Evolutionary conservation across 2,797 vertebrate species (phyloP).

Genomic region (Pantherophis vulpinus): DNA sequence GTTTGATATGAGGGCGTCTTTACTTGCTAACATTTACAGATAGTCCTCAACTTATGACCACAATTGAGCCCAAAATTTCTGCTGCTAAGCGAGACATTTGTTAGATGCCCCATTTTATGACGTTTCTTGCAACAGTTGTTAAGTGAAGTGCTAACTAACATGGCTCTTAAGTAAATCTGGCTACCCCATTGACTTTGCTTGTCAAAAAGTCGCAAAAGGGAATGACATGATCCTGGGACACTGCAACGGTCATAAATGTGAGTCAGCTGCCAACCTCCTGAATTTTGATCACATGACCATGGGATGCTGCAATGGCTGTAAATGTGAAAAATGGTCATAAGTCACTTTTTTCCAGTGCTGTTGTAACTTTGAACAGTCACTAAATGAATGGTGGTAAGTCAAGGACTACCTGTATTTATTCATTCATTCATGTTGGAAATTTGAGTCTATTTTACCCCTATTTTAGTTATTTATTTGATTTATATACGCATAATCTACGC

Average conservation of each 20-base stretch:
- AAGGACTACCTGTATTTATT: background rate
- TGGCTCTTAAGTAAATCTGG: background rate
- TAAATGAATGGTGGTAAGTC: background rate
- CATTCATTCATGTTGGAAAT: background rate
- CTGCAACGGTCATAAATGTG: background rate
- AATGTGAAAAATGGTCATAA: background rate
- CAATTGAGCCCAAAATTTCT: background rate
- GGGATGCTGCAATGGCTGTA: background rate
- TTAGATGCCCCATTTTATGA: background rate
- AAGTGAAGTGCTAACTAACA: background rate
- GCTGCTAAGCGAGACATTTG: background rate
- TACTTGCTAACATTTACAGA: background rate
- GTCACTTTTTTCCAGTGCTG: background rate
- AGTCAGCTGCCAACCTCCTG: background rate
- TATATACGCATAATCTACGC: background rate
- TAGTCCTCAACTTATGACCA: background rate
- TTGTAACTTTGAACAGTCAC: background rate
- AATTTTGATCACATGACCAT: background rate
- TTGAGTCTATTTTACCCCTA: background rate
- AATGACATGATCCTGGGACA: background rate
- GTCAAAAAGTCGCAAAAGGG: background rate
- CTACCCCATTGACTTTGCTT: background rate
- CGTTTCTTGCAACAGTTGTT: background rate
- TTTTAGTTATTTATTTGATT: background rate
- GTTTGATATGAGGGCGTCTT: background rate